These are phyloP conservation scores for Xylocampa areola DNA, from an alignment of 2,888 invertebrate genomes.

Conservation along the genomic window DNA sequence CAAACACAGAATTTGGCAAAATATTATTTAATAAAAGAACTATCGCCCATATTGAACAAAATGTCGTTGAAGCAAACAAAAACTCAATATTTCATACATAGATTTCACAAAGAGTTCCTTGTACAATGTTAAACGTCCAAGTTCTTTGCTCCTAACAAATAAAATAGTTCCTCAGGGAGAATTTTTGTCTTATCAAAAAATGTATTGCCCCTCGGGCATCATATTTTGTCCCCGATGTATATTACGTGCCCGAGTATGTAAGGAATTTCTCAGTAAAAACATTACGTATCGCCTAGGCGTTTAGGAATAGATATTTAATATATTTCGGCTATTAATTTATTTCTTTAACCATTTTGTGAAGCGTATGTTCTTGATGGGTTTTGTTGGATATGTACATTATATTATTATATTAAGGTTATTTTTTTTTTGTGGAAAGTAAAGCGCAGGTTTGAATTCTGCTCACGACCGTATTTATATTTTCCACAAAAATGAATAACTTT, in stretches of 20 bases:
- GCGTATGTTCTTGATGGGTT: neutral
- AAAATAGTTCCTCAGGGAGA: constrained; percentile 46
- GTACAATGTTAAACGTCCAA: constrained; percentile 34
- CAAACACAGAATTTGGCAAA: too few species aligned
- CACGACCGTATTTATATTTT: too few species aligned
- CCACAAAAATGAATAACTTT: too few species aligned
- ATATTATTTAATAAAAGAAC: too few species aligned
- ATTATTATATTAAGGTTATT: too few species aligned
- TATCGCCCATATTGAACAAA: neutral
- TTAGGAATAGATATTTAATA: constrained; percentile 13
- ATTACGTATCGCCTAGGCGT: constrained; percentile 8
- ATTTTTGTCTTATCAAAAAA: constrained; percentile 55
- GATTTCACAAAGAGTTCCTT: constrained; percentile 25
- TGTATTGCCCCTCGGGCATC: constrained; percentile 36
- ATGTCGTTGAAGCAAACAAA: neutral
- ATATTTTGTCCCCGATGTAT: constrained; percentile 43
- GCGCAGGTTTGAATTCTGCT: too few species aligned
- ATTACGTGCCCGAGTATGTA: constrained; percentile 38
- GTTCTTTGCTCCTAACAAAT: constrained; percentile 38
- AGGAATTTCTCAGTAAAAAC: constrained; percentile 27
- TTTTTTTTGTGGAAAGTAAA: too few species aligned
- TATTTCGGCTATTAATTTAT: constrained; percentile 18
- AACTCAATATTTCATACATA: constrained; percentile 16
- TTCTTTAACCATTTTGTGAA: constrained; percentile 11
- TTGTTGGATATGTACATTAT: neutral